Conservation (phyloP, 2,797 vertebrate species). For the Acipenser ruthenus region DNA sequence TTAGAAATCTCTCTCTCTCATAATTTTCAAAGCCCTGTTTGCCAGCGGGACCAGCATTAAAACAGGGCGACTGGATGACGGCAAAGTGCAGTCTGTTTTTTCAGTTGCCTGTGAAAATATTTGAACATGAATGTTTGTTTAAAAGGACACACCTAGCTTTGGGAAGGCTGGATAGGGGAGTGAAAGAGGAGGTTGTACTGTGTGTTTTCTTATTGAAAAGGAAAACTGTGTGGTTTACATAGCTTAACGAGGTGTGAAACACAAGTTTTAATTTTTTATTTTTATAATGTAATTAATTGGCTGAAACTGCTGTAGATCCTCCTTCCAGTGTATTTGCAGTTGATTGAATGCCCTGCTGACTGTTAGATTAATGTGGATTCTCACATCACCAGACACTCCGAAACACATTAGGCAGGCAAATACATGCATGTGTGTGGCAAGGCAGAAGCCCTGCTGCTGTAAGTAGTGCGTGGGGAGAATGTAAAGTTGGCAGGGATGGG, state of each 20-base stretch:
- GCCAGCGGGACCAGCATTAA: conserved; percentile 20
- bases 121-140: conserved; percentile 35
- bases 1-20: conserved; percentile 27
- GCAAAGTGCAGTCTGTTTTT: conserved; percentile 30
- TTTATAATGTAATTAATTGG: neutral
- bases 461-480: no score
- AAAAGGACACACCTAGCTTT: conserved; percentile 33
- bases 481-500: no score
- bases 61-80: conserved; percentile 33
- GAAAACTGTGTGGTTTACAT: neutral
- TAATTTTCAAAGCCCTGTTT: conserved; percentile 22
- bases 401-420: neutral
- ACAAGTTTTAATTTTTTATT: no score
- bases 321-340: neutral
- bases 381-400: conserved; percentile 5
- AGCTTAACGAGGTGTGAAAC: no score
- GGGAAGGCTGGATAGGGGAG: conserved; percentile 26
- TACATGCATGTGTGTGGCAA: neutral
- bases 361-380: conserved; percentile 22
- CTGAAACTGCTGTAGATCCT: neutral
- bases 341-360: neutral
- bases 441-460: no score
- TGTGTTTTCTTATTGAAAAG: conserved; percentile 9
- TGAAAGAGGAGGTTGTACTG: conserved; percentile 18
- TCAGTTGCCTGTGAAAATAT: conserved; percentile 31